A percentile compares a stretch with the other conserved stretches of the same genome.
Conservation (phyloP, 2,797 vertebrate genomes). For the Melanotaenia boesemani region DNA sequence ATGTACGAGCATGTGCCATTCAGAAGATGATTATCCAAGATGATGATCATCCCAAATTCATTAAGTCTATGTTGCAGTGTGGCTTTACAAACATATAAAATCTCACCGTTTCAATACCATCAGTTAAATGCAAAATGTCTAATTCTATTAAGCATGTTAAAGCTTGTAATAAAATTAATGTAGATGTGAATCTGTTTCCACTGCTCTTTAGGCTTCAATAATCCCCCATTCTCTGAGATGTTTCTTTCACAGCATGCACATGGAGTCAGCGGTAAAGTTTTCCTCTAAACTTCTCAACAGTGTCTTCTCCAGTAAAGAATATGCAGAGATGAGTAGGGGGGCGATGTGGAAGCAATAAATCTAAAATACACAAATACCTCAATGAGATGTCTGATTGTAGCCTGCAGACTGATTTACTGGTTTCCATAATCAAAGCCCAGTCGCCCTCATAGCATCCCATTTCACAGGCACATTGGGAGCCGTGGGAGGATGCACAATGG, state of each 20-base stretch:
- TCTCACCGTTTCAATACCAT: too few species aligned
- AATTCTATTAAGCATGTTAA: too few species aligned
- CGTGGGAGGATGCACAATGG: constrained; percentile 41
- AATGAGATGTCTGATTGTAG: constrained; percentile 64
- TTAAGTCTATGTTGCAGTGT: too few species aligned
- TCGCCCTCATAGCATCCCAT: constrained; percentile 24
- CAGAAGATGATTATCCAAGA: too few species aligned
- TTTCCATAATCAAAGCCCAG: constrained; percentile 53
- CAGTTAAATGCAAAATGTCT: too few species aligned
- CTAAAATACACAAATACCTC: constrained; percentile 65
- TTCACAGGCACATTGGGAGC: constrained; percentile 50
- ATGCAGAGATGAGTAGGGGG: constrained; percentile 55
- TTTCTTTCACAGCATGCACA: constrained; percentile 67
- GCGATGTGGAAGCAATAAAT: constrained; percentile 70
- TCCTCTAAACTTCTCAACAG: constrained; percentile 73
- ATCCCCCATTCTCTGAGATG: constrained; percentile 38
- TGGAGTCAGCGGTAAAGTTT: constrained; percentile 73
- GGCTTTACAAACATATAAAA: too few species aligned
- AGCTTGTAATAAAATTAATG: too few species aligned
- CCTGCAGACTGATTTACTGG: constrained; percentile 59
- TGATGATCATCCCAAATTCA: too few species aligned
- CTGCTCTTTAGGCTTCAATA: constrained; percentile 31
- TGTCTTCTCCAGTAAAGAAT: constrained; percentile 59
- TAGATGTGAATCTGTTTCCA: constrained; percentile 45
- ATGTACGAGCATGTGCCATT: too few species aligned